phyloP scores from a whole-genome alignment of 2,888 invertebrate genomes.

The Drosophila nigricruria region DNA sequence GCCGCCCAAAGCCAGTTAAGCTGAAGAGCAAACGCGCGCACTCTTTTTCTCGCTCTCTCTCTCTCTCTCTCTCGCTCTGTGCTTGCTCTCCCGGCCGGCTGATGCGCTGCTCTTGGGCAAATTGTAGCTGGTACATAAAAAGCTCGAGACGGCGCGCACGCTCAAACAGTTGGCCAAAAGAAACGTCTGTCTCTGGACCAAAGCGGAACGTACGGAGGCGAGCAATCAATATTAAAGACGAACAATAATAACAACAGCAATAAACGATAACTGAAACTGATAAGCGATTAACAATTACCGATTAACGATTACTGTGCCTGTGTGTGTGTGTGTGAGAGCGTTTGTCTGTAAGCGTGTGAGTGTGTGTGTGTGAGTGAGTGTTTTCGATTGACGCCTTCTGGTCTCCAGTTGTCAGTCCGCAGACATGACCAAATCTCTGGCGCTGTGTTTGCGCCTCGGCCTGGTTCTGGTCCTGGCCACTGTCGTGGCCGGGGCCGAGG shows the following conservation, averaged over 20 bases:
- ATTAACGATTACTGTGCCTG: slow-evolving; percentile 22
- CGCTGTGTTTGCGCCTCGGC: slow-evolving; percentile 47
- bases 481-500: slow-evolving; percentile 39
- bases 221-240: slow-evolving; percentile 7
- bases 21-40: background rate
- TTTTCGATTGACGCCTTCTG: slow-evolving; percentile 3
- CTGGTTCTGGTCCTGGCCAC: slow-evolving; percentile 49
- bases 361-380: slow-evolving; percentile 10
- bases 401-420: slow-evolving; percentile 1
- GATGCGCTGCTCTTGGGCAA: slow-evolving; percentile 32
- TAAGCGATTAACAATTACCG: background rate
- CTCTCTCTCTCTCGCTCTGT: background rate
- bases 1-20: background rate
- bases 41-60: background rate
- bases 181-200: slow-evolving; percentile 75
- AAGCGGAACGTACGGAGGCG: slow-evolving; percentile 48
- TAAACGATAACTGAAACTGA: slow-evolving; percentile 11
- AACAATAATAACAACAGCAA: slow-evolving; percentile 3
- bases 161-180: slow-evolving; percentile 82
- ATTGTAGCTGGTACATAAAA: slow-evolving; percentile 82
- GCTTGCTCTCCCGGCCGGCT: background rate
- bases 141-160: slow-evolving; percentile 78
- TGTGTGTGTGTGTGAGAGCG: slow-evolving; percentile 23
- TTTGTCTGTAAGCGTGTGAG: slow-evolving; percentile 15
- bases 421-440: slow-evolving; percentile 59